phyloP scores from a whole-genome alignment of 2,797 vertebrate species.

The Xenopus petersii region DNA sequence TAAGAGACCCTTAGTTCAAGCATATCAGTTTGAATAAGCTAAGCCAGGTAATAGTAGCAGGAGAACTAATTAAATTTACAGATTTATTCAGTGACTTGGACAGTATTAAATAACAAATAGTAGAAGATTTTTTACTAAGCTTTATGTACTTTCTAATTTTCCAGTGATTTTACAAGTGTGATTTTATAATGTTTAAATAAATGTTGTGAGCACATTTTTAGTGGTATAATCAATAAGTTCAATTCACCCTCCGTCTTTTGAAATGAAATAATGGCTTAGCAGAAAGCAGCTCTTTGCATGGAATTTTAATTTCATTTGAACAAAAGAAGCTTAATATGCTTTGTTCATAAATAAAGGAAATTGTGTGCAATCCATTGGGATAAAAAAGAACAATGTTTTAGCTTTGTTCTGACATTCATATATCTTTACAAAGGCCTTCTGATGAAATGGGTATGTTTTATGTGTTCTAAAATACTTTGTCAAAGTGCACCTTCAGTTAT shows the following conservation, averaged over 20 bases:
- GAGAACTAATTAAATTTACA: conserved; percentile 68
- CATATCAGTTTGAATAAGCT: conserved; percentile 65
- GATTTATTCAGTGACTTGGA: conserved; percentile 62
- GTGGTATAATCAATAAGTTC: conserved; percentile 7
- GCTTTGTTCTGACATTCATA: conserved; percentile 2
- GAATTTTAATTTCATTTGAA: conserved; percentile 3
- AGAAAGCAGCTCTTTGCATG: conserved; percentile 3
- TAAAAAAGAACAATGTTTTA: neutral
- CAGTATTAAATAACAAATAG: conserved; percentile 44
- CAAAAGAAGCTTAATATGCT: neutral
- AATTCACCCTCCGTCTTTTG: neutral
- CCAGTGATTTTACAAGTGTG: neutral
- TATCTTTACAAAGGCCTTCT: conserved; percentile 5
- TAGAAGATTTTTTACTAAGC: too few relatives aligned
- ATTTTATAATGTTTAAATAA: conserved; percentile 5
- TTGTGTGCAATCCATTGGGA: conserved; percentile 7
- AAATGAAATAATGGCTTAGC: conserved; percentile 8
- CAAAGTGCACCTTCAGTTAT: neutral
- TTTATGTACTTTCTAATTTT: neutral
- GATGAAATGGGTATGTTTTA: conserved; percentile 5
- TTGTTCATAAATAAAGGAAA: conserved; percentile 6
- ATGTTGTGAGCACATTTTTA: conserved; percentile 3
- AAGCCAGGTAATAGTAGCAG: conserved; percentile 66
- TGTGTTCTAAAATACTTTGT: neutral
- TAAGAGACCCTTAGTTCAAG: conserved; percentile 62